Percentiles rank a stretch among this genome's conserved stretches.
These are phyloP conservation scores for Maniola jurtina DNA, from an alignment of 1,140 invertebrate genomes.

Conservation along the genomic window DNA sequence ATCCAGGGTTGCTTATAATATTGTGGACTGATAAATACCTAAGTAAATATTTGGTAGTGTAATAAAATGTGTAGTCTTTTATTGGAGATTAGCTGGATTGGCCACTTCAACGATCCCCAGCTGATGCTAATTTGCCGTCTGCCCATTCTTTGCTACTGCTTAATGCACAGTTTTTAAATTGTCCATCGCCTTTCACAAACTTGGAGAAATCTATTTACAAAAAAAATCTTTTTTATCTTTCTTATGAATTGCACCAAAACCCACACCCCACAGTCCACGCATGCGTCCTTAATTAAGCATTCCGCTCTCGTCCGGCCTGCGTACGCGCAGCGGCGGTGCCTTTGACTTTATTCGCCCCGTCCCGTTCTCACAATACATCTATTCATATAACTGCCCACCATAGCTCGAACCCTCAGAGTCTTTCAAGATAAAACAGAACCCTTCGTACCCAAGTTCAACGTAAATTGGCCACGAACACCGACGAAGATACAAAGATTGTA, in stretches of 20 bases:
- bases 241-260: constrained; percentile 35
- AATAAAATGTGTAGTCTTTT: too few relatives aligned
- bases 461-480: constrained; percentile 43
- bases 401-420: constrained; percentile 35
- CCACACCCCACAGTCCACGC: constrained; percentile 63
- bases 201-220: too few relatives aligned
- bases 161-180: too few relatives aligned
- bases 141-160: too few relatives aligned
- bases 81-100: too few relatives aligned
- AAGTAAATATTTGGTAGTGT: too few relatives aligned
- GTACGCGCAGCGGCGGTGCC: constrained; percentile 70
- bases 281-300: constrained; percentile 77
- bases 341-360: constrained; percentile 60
- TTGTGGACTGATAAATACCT: too few relatives aligned
- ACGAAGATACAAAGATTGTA: constrained; percentile 34
- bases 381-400: constrained; percentile 57
- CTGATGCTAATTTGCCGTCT: too few relatives aligned
- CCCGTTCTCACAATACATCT: constrained; percentile 70
- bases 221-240: not conserved
- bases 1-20: too few relatives aligned
- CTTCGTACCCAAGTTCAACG: constrained; percentile 40
- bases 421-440: constrained; percentile 67
- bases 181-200: too few relatives aligned
- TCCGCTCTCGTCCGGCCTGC: constrained; percentile 69
- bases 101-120: too few relatives aligned